Evolutionary conservation across 2,113 vertebrate species (phyloP).

Genomic region (Fulmarus glacialis): DNA sequence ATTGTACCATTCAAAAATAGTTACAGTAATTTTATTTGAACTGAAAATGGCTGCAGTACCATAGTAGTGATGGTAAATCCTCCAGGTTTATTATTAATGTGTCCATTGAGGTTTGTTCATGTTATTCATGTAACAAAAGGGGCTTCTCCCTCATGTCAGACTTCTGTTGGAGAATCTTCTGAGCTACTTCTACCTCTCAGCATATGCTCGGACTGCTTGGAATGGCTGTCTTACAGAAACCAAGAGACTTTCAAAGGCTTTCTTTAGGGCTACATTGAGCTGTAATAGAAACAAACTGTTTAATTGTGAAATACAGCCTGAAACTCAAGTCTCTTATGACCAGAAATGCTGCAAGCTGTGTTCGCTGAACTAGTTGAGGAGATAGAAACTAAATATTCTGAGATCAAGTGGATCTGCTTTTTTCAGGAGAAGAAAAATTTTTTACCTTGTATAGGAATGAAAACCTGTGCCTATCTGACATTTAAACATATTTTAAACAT

Average conservation of each 20-base stretch:
- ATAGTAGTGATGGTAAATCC: neutral
- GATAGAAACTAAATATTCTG: neutral
- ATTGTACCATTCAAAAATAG: neutral
- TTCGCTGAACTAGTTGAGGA: neutral
- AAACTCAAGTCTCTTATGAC: neutral
- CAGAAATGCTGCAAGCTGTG: neutral
- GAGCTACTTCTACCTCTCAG: neutral
- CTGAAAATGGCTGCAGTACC: neutral
- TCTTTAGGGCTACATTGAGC: accelerated
- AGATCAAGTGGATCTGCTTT: neutral
- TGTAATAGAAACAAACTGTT: neutral
- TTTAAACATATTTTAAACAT: neutral
- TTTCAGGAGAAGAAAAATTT: neutral
- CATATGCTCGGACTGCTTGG: neutral
- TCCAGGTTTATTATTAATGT: neutral
- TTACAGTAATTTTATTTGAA: neutral
- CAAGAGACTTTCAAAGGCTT: neutral
- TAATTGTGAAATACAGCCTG: neutral
- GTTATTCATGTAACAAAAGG: neutral
- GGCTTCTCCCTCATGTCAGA: neutral
- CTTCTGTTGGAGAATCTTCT: neutral
- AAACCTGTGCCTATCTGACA: neutral
- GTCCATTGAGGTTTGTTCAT: neutral
- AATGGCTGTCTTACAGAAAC: neutral
- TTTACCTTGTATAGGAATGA: neutral